phyloP scores from a whole-genome alignment of 1,140 invertebrate genomes.

The Dendroctonus valens region DNA sequence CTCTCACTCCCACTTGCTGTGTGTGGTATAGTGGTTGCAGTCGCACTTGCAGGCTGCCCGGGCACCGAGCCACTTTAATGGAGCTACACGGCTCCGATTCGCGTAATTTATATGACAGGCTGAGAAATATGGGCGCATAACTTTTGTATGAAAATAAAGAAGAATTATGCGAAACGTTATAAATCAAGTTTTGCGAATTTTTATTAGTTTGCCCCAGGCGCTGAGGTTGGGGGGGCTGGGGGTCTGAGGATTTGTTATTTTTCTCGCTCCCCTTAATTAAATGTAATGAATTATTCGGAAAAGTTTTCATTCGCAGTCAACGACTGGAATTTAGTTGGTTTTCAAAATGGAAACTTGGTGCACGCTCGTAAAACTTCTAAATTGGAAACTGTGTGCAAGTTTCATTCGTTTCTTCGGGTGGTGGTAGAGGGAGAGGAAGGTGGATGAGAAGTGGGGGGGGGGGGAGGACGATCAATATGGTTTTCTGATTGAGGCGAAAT shows the following conservation, averaged over 20 bases:
- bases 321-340: conserved; percentile 24
- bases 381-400: conserved; percentile 12
- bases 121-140: conserved; percentile 51
- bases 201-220: conserved; percentile 36
- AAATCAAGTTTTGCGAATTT: conserved; percentile 51
- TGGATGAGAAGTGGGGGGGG: too few species aligned
- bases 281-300: conserved; percentile 31
- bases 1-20: too few species aligned
- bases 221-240: conserved; percentile 5
- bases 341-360: background rate
- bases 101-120: conserved; percentile 52
- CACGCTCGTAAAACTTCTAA: conserved; percentile 13
- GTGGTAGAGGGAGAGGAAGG: too few species aligned
- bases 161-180: conserved; percentile 52
- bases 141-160: conserved; percentile 53
- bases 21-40: too few species aligned
- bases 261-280: conserved; percentile 38
- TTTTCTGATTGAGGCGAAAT: too few species aligned
- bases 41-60: too few species aligned
- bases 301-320: conserved; percentile 9
- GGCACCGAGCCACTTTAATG: conserved; percentile 44
- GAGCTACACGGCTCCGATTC: conserved; percentile 45
- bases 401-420: too few species aligned
- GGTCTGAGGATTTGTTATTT: conserved; percentile 42
- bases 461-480: too few species aligned